phyloP scores from a whole-genome alignment of 2,888 invertebrate species.

The Mycogona germanica region DNA sequence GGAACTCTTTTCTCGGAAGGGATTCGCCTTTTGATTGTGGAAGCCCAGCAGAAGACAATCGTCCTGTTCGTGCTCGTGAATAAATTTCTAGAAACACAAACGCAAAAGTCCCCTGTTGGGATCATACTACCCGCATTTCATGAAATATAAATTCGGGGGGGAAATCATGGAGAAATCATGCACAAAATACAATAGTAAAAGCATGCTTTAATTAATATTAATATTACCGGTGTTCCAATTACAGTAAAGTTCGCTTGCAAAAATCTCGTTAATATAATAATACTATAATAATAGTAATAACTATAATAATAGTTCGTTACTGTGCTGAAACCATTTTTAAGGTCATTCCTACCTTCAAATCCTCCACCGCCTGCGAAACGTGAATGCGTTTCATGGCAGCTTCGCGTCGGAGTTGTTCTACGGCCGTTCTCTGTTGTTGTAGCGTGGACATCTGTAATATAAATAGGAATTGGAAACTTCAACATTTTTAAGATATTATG shows the following conservation, averaged over 20 bases:
- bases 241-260: no score
- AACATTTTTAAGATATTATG: no score
- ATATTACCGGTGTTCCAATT: no score
- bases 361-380: slow-evolving; percentile 79
- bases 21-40: slow-evolving; percentile 87
- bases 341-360: slow-evolving; percentile 49
- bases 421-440: slow-evolving; percentile 85
- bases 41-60: slow-evolving; percentile 89
- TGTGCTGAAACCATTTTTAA: not conserved
- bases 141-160: no score
- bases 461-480: no score
- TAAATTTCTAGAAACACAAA: slow-evolving; percentile 47
- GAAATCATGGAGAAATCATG: no score
- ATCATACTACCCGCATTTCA: no score
- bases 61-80: slow-evolving; percentile 80
- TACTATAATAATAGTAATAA: not conserved
- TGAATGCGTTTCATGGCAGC: slow-evolving; percentile 75
- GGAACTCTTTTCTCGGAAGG: slow-evolving; percentile 86
- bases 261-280: slow-evolving; percentile 42
- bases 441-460: slow-evolving; percentile 54
- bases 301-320: not conserved
- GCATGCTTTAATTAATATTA: no score
- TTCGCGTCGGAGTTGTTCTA: slow-evolving; percentile 85
- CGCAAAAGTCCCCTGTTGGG: not conserved
- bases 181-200: no score